Conservation (phyloP, 2,797 vertebrate species). For the Ibycter americanus region DNA sequence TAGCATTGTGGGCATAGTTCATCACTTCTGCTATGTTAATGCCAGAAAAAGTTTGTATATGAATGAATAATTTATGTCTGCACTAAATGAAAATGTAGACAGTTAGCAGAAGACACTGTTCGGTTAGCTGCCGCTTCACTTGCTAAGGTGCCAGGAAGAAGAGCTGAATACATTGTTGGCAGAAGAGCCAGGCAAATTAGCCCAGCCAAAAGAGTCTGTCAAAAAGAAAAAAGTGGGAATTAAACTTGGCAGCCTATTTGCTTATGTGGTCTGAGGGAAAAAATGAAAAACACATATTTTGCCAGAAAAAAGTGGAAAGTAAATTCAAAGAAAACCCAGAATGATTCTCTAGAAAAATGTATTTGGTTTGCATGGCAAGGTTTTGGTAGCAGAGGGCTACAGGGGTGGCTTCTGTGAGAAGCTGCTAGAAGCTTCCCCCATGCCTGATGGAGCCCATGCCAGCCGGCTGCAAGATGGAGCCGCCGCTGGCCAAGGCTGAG, state of each 20-base stretch:
- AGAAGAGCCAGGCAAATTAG: neutral
- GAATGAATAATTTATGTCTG: neutral
- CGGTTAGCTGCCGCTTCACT: neutral
- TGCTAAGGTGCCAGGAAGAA: neutral
- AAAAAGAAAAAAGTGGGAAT: neutral
- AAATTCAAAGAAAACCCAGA: neutral
- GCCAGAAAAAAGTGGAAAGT: slow-evolving; percentile 2
- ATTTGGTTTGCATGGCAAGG: neutral
- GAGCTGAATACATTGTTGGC: neutral
- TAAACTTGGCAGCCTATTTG: neutral
- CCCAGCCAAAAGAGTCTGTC: neutral
- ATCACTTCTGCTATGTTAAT: neutral
- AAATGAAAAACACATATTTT: neutral
- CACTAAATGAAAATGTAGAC: neutral
- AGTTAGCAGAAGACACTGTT: neutral
- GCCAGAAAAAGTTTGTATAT: neutral
- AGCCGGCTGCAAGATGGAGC: neutral
- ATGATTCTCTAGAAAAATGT: neutral
- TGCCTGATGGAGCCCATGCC: neutral
- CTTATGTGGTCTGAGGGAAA: neutral
- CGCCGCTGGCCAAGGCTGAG: neutral
- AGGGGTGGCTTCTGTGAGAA: neutral
- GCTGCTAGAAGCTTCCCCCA: no score
- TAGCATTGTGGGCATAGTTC: neutral
- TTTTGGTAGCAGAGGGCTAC: neutral